These are phyloP conservation scores for Holothuria glaberrima DNA, from an alignment of 35 echinoderm and acorn worm species.

Conservation along the genomic window DNA sequence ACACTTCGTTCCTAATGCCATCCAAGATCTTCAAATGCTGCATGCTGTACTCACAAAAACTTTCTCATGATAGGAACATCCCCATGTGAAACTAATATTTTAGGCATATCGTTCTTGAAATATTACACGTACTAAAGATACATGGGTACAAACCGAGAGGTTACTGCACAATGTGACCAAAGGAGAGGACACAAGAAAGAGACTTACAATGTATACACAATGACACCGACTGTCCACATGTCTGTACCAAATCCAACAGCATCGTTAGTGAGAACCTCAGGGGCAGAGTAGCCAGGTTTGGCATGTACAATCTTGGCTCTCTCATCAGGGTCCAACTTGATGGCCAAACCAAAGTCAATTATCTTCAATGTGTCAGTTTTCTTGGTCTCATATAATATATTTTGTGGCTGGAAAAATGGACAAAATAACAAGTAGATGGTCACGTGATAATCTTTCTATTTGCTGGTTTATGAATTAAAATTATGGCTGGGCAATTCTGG, in stretches of 20 bases:
- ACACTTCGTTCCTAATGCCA: too few species aligned
- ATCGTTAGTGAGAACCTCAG: conserved; percentile 79
- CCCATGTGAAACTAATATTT: too few species aligned
- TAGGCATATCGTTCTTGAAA: too few species aligned
- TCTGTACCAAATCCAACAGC: conserved; percentile 90
- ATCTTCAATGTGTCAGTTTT: conserved; percentile 74
- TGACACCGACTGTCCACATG: conserved; percentile 98
- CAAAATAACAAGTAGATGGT: neutral
- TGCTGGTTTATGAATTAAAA: too few species aligned
- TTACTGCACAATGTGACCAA: too few species aligned
- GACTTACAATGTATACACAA: conserved; percentile 98
- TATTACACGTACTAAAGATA: too few species aligned
- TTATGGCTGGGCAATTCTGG: too few species aligned
- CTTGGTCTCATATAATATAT: conserved; percentile 93
- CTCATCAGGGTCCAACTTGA: conserved; percentile 94
- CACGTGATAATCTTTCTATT: too few species aligned
- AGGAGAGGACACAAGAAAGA: too few species aligned
- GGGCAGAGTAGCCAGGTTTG: conserved; percentile 81
- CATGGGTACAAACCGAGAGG: too few species aligned
- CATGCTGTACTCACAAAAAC: neutral
- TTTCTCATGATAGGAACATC: neutral
- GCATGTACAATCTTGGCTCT: conserved; percentile 82
- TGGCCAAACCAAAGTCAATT: conserved; percentile 93
- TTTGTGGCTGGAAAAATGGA: conserved; percentile 76
- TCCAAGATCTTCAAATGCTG: too few species aligned